Conservation (phyloP, 2,888 invertebrate genomes). For the Thyatira batis region DNA sequence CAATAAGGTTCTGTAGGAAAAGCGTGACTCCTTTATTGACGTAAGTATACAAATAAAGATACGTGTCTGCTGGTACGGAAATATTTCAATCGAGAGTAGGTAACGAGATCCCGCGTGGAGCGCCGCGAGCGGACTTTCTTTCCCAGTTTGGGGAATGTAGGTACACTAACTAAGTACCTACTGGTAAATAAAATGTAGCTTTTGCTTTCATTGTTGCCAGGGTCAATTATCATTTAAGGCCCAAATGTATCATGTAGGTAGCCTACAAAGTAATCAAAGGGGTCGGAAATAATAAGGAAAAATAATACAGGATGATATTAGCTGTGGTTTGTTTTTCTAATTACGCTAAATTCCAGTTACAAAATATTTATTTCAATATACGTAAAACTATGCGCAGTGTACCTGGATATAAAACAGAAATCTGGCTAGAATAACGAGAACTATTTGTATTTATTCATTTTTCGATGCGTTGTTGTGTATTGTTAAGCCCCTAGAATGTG, state of each 20-base stretch:
- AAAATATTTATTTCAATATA: too few species aligned
- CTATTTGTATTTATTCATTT: neutral
- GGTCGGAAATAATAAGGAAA: too few species aligned
- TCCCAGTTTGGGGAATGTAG: conserved; percentile 20
- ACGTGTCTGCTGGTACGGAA: conserved; percentile 44
- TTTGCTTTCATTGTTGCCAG: neutral
- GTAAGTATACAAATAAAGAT: conserved; percentile 43
- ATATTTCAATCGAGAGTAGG: conserved; percentile 51
- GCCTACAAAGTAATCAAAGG: neutral
- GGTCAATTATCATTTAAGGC: neutral
- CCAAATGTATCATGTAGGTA: neutral
- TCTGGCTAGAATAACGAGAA: neutral
- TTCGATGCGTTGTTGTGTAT: neutral
- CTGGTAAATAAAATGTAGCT: neutral
- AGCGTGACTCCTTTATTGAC: conserved; percentile 41
- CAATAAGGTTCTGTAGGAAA: conserved; percentile 32
- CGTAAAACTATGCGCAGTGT: neutral
- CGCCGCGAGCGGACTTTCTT: conserved; percentile 26
- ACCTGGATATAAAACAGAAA: neutral
- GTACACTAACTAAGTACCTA: conserved; percentile 20
- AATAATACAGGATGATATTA: too few species aligned
- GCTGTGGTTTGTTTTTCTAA: too few species aligned
- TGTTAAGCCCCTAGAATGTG: neutral
- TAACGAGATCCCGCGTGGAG: conserved; percentile 50
- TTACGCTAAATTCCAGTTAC: too few species aligned